Evolutionary conservation across 64 coral and sea anemone genomes (phyloP).

Genomic region (Acropora tenuis): DNA sequence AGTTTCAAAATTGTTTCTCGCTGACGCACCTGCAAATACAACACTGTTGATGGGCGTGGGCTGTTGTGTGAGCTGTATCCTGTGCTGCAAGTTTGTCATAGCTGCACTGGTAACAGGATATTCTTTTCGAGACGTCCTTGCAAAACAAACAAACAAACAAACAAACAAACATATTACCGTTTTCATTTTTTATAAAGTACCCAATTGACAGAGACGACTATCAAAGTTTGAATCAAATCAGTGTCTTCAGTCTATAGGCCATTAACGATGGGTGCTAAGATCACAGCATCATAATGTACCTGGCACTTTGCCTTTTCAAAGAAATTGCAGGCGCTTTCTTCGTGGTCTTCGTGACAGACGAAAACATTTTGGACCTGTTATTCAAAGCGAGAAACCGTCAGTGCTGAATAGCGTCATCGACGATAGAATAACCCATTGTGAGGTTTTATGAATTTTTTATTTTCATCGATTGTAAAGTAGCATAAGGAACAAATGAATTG

Average conservation of each 20-base stretch:
- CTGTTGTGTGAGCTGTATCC: slow-evolving; percentile 53
- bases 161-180: no score
- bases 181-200: no score
- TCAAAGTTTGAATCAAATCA: background rate
- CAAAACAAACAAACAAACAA: background rate
- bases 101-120: slow-evolving; percentile 72
- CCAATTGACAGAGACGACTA: background rate
- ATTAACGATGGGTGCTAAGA: background rate
- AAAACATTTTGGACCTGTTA: slow-evolving; percentile 91
- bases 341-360: slow-evolving; percentile 59
- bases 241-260: no score
- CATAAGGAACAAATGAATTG: no score
- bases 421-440: no score
- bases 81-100: slow-evolving; percentile 69
- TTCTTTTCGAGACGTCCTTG: slow-evolving; percentile 38
- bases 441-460: no score
- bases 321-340: slow-evolving; percentile 54
- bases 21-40: slow-evolving; percentile 64
- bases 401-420: background rate
- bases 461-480: no score
- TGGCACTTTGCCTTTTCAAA: slow-evolving; percentile 9
- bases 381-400: background rate
- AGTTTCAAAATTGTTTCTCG: background rate
- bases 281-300: background rate
- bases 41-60: slow-evolving; percentile 83